Base-by-base conservation (phyloP, 2,888 invertebrate species). In the Lithosia quadra region DNA sequence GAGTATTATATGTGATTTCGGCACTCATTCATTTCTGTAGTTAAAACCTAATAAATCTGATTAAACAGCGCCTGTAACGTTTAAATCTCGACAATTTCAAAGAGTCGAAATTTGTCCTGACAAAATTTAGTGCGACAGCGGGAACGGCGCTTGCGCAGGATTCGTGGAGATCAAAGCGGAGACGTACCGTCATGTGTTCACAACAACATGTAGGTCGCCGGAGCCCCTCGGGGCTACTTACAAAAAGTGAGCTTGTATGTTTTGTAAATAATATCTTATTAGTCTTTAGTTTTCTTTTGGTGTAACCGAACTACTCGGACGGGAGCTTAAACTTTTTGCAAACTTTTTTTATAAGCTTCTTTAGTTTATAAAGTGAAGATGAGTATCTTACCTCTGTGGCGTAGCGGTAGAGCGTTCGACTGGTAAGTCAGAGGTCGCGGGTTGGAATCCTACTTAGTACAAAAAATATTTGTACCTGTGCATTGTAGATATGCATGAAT, bases 41-140 rank as follows among this genome's bases (percentile, higher is more conserved):
- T 87, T 86, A 82, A 85, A 87, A 80, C 82, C 78, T 84, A 87
- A 92, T 92, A 92, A 93, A 93, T 93, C 85, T 85, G 85, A 91
- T 91, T 85, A 87, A 91, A 88, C 89, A 88, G 83, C 86, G 84
- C 83, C 86, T 76, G 79, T 73, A 79, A 79, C 75, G 80, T 84
- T 84, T 87, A 88, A 85, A 87, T 85, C 85, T 83, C 77, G 77
- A 86, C 85, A 86, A 92, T 93, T 91, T 93, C 92, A 92, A 92
- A 92, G 91, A 90, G 86, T 90, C 86, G 88, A 91, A 93, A 94
- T 94, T 94, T 93, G 93, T 94, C 93, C 83, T 86, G 91, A 92
- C 93, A 90, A 89, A 88, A 93, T 94, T 94, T 93, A 94, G 85
- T 88, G 86, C 79, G 91, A 88, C 90, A 87, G 83, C 74, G 68